A percentile compares a stretch with the other conserved stretches of the same genome.
These are phyloP conservation scores for Saccostrea echinata DNA, from an alignment of 1,140 invertebrate genomes.

Conservation along the genomic window DNA sequence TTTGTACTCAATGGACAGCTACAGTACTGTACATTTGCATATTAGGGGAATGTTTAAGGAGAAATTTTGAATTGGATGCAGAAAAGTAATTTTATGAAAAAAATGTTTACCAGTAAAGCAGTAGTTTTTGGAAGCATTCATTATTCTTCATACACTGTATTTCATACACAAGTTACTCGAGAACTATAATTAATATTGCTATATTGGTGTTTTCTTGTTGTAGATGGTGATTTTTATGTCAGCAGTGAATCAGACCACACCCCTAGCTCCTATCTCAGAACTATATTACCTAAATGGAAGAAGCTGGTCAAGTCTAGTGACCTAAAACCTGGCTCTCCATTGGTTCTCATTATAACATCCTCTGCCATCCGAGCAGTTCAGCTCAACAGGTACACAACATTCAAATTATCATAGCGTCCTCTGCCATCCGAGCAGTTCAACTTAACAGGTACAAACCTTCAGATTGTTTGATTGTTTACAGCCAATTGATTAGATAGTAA, in stretches of 20 bases:
- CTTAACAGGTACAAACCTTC: constrained; percentile 70
- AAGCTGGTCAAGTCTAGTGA: constrained; percentile 63
- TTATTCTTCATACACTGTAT: too few relatives aligned
- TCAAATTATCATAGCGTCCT: constrained; percentile 70
- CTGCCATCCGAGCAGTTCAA: constrained; percentile 74
- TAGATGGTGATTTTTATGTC: constrained; percentile 64
- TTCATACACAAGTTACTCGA: too few relatives aligned
- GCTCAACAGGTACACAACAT: constrained; percentile 74
- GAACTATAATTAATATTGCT: neutral
- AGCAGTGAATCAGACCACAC: constrained; percentile 55
- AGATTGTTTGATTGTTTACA: too few relatives aligned
- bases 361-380: constrained; percentile 75
- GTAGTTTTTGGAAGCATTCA: too few relatives aligned
- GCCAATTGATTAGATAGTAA: too few relatives aligned
- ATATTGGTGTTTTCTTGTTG: neutral
- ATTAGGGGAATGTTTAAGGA: too few relatives aligned
- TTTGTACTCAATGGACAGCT: too few relatives aligned
- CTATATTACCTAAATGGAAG: constrained; percentile 72
- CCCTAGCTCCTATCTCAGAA: constrained; percentile 64
- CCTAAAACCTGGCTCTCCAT: constrained; percentile 65
- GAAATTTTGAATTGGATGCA: too few relatives aligned
- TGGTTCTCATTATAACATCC: constrained; percentile 69
- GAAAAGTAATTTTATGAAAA: too few relatives aligned
- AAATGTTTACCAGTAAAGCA: too few relatives aligned
- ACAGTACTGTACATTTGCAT: too few relatives aligned